Evolutionary conservation across 2,113 vertebrate species (phyloP).

Genomic region (Steatornis caripensis): DNA sequence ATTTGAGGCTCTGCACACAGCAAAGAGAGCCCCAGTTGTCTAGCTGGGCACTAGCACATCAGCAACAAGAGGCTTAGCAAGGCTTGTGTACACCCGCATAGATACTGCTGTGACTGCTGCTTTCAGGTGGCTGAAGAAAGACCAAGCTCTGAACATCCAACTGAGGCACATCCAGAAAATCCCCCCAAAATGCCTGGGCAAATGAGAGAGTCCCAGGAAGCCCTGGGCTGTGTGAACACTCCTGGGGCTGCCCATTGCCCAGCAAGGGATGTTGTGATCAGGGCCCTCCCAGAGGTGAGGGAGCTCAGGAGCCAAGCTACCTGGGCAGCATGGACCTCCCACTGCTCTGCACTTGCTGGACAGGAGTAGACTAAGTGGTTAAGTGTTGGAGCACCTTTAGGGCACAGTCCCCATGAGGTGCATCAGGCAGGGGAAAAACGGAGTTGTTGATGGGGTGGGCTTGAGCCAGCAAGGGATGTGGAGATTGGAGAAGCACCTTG

Average conservation of each 20-base stretch:
- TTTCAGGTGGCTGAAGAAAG: neutral
- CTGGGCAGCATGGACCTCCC: neutral
- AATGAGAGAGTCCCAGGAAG: neutral
- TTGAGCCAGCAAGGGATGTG: neutral
- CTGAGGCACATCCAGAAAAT: neutral
- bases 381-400: neutral
- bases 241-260: neutral
- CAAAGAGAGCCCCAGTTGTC: neutral
- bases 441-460: neutral
- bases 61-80: neutral
- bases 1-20: neutral
- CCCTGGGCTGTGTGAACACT: neutral
- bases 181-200: neutral
- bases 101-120: neutral
- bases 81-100: neutral
- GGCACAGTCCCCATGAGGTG: neutral
- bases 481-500: neutral
- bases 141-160: neutral
- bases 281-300: neutral
- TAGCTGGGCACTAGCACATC: neutral
- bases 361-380: neutral
- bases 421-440: neutral
- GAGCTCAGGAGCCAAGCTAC: neutral
- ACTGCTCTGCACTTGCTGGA: neutral
- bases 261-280: accelerated